Conservation (phyloP, 2,113 vertebrate species). For the Campylomormyrus numenius region DNA sequence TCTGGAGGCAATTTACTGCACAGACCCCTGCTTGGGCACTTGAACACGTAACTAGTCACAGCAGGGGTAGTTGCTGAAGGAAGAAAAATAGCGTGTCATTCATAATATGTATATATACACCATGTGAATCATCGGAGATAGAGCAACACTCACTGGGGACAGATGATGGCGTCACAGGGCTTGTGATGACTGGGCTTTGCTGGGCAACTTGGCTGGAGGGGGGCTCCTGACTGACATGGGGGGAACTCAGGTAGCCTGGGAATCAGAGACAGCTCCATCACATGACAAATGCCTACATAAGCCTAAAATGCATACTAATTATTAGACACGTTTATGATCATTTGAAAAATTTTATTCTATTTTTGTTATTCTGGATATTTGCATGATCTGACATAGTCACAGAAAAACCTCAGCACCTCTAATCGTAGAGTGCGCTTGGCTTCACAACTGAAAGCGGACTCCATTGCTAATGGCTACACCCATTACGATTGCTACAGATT, state of each 20-base stretch:
- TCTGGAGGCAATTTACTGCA: conserved; percentile 76
- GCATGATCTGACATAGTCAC: neutral
- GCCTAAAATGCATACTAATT: neutral
- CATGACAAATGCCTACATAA: neutral
- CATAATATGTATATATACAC: neutral
- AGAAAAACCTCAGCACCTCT: neutral
- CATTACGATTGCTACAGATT: neutral
- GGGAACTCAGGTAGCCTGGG: conserved; percentile 60
- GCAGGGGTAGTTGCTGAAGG: conserved; percentile 41
- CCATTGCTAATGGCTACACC: neutral
- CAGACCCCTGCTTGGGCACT: conserved; percentile 80
- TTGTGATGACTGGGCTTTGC: conserved; percentile 39
- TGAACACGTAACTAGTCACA: conserved; percentile 38
- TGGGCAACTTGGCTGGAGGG: conserved; percentile 42
- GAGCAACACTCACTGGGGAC: conserved; percentile 45
- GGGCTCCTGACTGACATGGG: conserved; percentile 53
- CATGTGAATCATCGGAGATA: neutral
- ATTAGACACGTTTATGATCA: neutral
- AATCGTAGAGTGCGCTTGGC: neutral
- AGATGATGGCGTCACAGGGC: conserved; percentile 39
- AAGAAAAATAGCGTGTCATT: neutral
- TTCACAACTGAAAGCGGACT: neutral
- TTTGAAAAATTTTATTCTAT: neutral
- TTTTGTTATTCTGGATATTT: neutral
- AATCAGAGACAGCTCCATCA: neutral